Conservation (phyloP, 2,113 vertebrate genomes). For the Saguinus midas region DNA sequence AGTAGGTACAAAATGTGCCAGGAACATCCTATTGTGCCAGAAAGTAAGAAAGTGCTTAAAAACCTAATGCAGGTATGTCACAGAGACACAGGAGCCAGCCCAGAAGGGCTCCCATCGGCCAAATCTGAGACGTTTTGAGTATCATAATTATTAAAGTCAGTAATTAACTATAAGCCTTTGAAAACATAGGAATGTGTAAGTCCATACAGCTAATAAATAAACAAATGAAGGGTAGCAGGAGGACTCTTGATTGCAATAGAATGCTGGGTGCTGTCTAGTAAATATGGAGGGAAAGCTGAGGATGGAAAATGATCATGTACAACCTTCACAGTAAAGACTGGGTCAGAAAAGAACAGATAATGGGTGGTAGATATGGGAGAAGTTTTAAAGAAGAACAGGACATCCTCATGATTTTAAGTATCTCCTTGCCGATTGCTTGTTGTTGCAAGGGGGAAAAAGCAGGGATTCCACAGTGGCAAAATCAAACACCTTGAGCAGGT, state of each 20-base stretch:
- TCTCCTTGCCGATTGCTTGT: not conserved
- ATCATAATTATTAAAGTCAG: not conserved
- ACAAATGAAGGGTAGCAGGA: not conserved
- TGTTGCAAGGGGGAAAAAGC: not conserved
- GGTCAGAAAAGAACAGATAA: not conserved
- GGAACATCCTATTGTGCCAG: not conserved
- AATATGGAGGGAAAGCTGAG: not conserved
- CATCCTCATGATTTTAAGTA: not conserved
- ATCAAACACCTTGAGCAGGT: not conserved
- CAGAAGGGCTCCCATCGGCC: not conserved
- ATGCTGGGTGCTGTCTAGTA: not conserved
- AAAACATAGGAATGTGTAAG: not conserved
- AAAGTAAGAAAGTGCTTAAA: not conserved
- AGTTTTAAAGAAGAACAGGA: not conserved
- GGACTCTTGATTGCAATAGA: not conserved
- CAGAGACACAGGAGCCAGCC: not conserved
- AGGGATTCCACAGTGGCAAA: not conserved
- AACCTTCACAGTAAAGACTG: not conserved
- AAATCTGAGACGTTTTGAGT: not conserved
- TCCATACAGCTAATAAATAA: not conserved
- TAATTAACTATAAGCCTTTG: not conserved
- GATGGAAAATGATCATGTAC: not conserved
- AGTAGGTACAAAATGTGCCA: accelerated
- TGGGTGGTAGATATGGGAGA: not conserved
- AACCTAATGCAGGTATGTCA: not conserved